Base-by-base conservation (phyloP, 2,888 invertebrate genomes). In the Acrobasis consociella region DNA sequence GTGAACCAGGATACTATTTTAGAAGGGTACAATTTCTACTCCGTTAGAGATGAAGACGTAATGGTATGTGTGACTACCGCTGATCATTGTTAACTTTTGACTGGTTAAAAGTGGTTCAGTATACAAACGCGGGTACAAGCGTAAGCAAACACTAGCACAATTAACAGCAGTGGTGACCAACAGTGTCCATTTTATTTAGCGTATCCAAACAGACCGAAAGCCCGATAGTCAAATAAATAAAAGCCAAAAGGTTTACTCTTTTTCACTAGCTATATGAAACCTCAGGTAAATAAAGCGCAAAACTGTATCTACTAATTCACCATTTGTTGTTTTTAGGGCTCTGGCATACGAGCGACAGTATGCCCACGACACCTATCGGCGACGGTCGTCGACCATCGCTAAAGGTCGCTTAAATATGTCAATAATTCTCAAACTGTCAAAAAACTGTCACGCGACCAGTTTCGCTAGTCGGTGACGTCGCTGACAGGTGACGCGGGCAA, bases 111-210 rank as follows among this genome's bases (percentile, higher is more conserved):
- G 79, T 76, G 76, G 76, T 77, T 74, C 71, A 71, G 72, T 67
- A 67, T 71, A 78, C 79, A 84, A 82, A 82, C 77, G 80, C 66
- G 62, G 79, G 8, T 82, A 83, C 82, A 82, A 82, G 79, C 81
- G 78, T 83, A 83, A 83, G 86, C 87, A 85, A 85, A 83, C 83
- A 84, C 85, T 77, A 82, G 80, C 77, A 77, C 85, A 85, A 86
- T 86, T 85, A 83, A 77, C 77, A 74, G 73, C 69, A 78, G 72
- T 77, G 71, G 76, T 70, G 71, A 70, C 74, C 73, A 22, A 82
- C 82, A 85, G 78, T 80, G 78, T 75, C 72, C 78, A 78, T 78
- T 83, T 83, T 80, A 81, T 82, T 80, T 75, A 76, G 74, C 74
- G 62, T 72, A 67, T 69, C 78, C 65, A 65, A 72, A 77, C 74